These are phyloP conservation scores for Sphenopsis melanotis DNA, from an alignment of 2,797 vertebrate genomes.

Conservation along the genomic window DNA sequence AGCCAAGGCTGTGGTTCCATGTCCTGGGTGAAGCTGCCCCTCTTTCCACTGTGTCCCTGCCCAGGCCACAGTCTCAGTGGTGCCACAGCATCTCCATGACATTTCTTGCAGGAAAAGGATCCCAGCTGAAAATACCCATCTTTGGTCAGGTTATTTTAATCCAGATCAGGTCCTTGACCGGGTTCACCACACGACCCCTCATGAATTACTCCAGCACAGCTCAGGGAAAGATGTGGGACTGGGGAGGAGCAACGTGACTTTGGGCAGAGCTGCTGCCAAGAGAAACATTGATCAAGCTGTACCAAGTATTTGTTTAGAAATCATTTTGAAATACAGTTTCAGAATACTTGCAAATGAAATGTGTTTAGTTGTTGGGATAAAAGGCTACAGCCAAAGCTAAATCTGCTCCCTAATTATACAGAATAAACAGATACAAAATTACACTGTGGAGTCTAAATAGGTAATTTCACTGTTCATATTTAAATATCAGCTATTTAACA, in stretches of 20 bases:
- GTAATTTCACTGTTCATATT: not conserved
- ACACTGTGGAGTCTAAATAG: not conserved
- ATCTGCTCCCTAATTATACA: not conserved
- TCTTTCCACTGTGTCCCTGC: not conserved
- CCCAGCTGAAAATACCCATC: not conserved
- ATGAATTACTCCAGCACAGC: not conserved
- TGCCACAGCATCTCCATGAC: not conserved
- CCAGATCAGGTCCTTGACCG: not conserved
- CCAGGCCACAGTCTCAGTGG: not conserved
- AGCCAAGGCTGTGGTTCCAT: not conserved
- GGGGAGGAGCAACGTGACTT: not conserved
- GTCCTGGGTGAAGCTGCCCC: not conserved
- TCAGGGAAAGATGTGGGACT: not conserved
- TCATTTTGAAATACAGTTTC: not conserved
- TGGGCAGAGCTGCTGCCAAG: constrained; percentile 23
- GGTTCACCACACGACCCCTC: not conserved
- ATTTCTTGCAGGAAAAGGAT: not conserved
- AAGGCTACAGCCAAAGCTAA: not conserved
- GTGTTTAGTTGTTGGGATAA: not conserved
- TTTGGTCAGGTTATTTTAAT: constrained; percentile 21
- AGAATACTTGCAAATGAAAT: not conserved
- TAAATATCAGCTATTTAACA: not conserved
- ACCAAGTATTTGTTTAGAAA: not conserved
- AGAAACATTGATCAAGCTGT: not conserved
- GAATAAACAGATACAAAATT: not conserved